Evolutionary conservation across 2,113 vertebrate genomes (phyloP).

Genomic region (Ptilonorhynchus violaceus): DNA sequence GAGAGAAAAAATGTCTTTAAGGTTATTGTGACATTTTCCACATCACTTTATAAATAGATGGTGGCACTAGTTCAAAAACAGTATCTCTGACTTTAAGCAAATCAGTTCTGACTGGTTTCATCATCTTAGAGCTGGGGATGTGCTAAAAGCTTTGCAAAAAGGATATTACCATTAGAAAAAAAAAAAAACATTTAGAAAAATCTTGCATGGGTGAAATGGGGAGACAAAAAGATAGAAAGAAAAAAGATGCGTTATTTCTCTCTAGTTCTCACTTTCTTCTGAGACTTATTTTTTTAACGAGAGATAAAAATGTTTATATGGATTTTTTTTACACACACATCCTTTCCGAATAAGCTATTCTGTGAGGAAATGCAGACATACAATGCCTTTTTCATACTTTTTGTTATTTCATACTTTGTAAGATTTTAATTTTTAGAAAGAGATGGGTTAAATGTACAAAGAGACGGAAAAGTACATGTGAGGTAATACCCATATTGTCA

Average conservation of each 20-base stretch:
- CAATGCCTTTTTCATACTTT: neutral
- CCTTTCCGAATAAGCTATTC: neutral
- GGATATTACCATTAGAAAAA: neutral
- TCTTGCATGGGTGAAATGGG: neutral
- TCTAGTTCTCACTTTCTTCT: neutral
- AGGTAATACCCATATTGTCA: neutral
- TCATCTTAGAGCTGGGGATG: neutral
- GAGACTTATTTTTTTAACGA: neutral
- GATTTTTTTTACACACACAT: neutral
- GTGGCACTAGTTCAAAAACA: neutral
- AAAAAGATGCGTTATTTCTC: neutral
- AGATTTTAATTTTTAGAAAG: neutral
- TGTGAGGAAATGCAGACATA: neutral
- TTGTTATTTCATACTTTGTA: neutral
- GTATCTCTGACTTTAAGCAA: neutral
- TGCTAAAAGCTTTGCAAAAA: neutral
- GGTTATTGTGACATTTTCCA: conserved; percentile 15
- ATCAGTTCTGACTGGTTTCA: neutral
- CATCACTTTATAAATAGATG: neutral
- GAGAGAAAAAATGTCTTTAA: neutral
- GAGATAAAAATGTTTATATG: neutral
- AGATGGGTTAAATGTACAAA: neutral
- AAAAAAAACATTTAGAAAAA: neutral
- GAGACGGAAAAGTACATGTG: neutral
- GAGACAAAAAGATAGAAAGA: neutral